These are phyloP conservation scores for Trachelus tabidus DNA, from an alignment of 2,888 invertebrate genomes.

Conservation along the genomic window DNA sequence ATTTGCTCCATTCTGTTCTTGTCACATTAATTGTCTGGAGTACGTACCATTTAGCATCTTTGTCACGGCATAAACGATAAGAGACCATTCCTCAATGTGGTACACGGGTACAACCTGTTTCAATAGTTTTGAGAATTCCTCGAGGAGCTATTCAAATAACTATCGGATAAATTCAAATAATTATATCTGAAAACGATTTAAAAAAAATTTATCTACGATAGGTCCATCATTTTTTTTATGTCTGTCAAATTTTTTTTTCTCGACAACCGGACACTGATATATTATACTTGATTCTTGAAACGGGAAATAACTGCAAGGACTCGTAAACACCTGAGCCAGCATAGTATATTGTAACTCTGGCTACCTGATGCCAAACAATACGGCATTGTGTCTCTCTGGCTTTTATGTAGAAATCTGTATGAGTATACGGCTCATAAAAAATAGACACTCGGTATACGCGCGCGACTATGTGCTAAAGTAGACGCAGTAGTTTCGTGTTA, in stretches of 20 bases:
- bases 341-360: slow-evolving; percentile 23
- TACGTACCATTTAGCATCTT: not conserved
- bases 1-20: not conserved
- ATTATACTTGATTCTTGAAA: not conserved
- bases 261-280: not conserved
- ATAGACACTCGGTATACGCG: not conserved
- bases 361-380: slow-evolving; percentile 38
- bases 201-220: not conserved
- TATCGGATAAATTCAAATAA: not conserved
- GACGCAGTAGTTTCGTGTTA: not conserved
- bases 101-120: not conserved
- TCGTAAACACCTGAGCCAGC: slow-evolving; percentile 30
- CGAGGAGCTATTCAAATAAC: not conserved
- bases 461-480: not conserved
- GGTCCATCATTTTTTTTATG: not conserved
- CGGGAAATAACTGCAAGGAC: not conserved
- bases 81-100: not conserved
- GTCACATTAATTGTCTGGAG: not conserved
- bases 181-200: not conserved
- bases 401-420: not conserved
- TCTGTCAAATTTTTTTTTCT: not conserved
- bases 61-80: not conserved
- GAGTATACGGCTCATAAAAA: not conserved
- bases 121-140: not conserved
- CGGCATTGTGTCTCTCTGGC: slow-evolving; percentile 33